Evolutionary conservation across 2,113 vertebrate genomes (phyloP).

Genomic region (Rhinogobius similis): DNA sequence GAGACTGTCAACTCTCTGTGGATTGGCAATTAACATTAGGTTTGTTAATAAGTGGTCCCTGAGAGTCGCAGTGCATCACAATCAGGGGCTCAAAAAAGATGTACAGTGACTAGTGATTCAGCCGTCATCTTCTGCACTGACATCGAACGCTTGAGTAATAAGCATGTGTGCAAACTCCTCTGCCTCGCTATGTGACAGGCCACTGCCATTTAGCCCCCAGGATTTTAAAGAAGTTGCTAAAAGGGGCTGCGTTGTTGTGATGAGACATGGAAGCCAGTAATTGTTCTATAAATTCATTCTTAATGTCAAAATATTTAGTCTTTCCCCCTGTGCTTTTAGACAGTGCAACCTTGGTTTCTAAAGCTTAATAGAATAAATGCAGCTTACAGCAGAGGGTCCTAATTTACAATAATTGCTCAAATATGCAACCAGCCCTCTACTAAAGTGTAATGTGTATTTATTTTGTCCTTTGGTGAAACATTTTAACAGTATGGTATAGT

Average conservation of each 20-base stretch:
- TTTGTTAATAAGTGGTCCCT: conserved; percentile 56
- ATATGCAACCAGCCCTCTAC: neutral
- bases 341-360: neutral
- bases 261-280: conserved; percentile 5
- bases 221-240: conserved; percentile 26
- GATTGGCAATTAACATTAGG: conserved; percentile 57
- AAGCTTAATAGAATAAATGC: conserved; percentile 4
- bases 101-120: conserved; percentile 38
- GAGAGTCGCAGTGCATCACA: conserved; percentile 41
- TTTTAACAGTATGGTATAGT: neutral
- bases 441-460: conserved; percentile 1
- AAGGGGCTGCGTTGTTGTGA: conserved; percentile 26
- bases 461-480: too few relatives aligned
- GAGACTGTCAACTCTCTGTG: conserved; percentile 41
- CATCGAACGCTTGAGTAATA: conserved; percentile 40
- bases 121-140: conserved; percentile 36
- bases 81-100: conserved; percentile 43
- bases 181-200: neutral
- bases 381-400: neutral
- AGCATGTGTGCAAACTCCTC: conserved; percentile 16
- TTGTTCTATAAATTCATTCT: neutral
- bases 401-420: conserved; percentile 2
- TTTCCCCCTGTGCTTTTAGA: neutral
- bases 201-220: conserved; percentile 14
- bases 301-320: conserved; percentile 10